A percentile compares a stretch with the other conserved stretches of the same genome.
These are phyloP conservation scores for Notolabrus celidotus DNA, from an alignment of 2,797 vertebrate genomes.

Conservation along the genomic window DNA sequence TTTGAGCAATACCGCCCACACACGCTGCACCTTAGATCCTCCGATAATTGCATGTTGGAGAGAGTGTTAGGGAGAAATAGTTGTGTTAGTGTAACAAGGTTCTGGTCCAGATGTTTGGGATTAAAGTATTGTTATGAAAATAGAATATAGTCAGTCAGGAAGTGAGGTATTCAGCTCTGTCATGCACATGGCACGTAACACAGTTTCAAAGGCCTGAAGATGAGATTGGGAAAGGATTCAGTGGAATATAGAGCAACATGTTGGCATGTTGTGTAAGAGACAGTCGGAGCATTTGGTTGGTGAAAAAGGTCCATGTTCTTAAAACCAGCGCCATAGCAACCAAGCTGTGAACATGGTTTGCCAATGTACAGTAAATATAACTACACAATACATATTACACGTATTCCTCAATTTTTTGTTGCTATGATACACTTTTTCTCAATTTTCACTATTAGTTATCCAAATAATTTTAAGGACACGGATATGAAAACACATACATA, in stretches of 20 bases:
- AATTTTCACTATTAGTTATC: too few relatives aligned
- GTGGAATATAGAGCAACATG: slow-evolving; percentile 53
- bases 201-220: slow-evolving; percentile 47
- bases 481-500: too few relatives aligned
- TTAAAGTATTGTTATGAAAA: slow-evolving; percentile 75
- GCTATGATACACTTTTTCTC: background rate
- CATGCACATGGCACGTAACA: slow-evolving; percentile 65
- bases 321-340: slow-evolving; percentile 74
- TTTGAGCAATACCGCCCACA: slow-evolving; percentile 76
- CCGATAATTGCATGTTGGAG: slow-evolving; percentile 68
- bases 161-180: slow-evolving; percentile 64
- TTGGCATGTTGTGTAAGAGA: slow-evolving; percentile 66
- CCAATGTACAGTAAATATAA: slow-evolving; percentile 63
- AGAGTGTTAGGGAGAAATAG: slow-evolving; percentile 60
- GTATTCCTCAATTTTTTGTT: slow-evolving; percentile 4
- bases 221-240: slow-evolving; percentile 63
- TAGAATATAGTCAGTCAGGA: slow-evolving; percentile 64
- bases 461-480: too few relatives aligned
- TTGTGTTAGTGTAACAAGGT: slow-evolving; percentile 66
- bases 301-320: slow-evolving; percentile 65
- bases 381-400: slow-evolving; percentile 45
- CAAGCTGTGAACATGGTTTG: slow-evolving; percentile 64
- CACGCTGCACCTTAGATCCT: slow-evolving; percentile 69
- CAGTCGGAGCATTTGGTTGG: slow-evolving; percentile 66
- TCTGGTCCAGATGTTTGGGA: slow-evolving; percentile 74